These are phyloP conservation scores for Tachuris rubrigastra DNA, from an alignment of 2,113 vertebrate species.

Conservation along the genomic window DNA sequence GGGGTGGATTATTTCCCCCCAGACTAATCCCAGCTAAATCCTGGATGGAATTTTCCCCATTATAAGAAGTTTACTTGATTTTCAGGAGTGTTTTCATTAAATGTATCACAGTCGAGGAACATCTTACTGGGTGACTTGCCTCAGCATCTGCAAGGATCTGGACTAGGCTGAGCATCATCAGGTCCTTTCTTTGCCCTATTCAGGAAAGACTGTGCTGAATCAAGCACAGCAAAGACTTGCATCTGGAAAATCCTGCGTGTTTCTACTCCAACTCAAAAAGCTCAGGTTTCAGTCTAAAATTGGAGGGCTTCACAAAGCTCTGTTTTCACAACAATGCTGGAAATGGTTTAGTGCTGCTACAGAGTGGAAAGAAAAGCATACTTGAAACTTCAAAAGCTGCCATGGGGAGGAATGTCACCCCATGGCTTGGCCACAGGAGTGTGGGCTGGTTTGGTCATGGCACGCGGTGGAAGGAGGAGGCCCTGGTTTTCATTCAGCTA, in stretches of 20 bases:
- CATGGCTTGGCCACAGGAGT: not conserved
- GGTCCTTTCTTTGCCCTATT: not conserved
- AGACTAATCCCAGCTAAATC: not conserved
- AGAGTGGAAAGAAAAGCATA: slow-evolving; percentile 31
- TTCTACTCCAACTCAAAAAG: not conserved
- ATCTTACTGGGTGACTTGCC: not conserved
- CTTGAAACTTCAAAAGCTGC: slow-evolving; percentile 29
- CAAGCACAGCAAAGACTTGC: not conserved
- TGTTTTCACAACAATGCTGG: slow-evolving; percentile 44
- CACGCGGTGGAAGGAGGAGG: not conserved
- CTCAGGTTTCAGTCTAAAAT: not conserved
- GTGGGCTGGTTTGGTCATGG: not conserved
- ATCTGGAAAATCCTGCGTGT: not conserved
- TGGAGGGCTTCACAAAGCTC: not conserved
- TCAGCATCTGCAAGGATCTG: not conserved
- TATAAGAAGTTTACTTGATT: not conserved
- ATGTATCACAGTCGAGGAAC: not conserved
- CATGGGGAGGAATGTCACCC: not conserved
- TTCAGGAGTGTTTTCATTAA: not conserved
- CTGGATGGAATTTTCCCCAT: not conserved
- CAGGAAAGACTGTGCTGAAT: not conserved
- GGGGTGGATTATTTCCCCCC: not conserved
- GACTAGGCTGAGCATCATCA: not conserved
- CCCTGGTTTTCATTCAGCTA: not conserved
- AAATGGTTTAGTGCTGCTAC: not conserved